Percentiles rank a stretch among this genome's conserved stretches.
These are phyloP conservation scores for Diorhabda sublineata DNA, from an alignment of 1,140 invertebrate species.

Conservation along the genomic window DNA sequence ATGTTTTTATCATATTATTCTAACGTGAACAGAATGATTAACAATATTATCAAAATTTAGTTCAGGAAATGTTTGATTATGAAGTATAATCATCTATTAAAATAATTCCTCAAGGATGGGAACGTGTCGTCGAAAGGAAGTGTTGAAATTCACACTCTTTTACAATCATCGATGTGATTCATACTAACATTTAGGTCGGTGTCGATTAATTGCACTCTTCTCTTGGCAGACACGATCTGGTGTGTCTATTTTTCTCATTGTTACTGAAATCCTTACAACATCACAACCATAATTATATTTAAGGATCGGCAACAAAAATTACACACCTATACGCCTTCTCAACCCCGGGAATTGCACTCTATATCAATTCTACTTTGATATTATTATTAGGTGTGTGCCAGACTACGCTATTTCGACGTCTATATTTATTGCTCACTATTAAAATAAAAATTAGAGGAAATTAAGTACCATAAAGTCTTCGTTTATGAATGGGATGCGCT, in stretches of 20 bases:
- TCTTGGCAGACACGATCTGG: conserved; percentile 10
- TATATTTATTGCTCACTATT: background rate
- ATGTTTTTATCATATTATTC: no score
- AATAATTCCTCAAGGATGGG: background rate
- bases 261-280: conserved; percentile 14
- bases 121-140: conserved; percentile 5
- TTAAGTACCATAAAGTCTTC: conserved; percentile 1
- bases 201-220: conserved; percentile 14
- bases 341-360: background rate
- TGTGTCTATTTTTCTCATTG: conserved; percentile 9
- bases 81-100: no score
- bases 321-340: conserved; percentile 16
- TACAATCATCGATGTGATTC: conserved; percentile 7
- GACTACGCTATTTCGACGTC: background rate
- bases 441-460: background rate
- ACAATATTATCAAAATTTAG: no score
- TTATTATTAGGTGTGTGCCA: conserved; percentile 13
- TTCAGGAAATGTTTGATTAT: no score
- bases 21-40: no score
- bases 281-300: conserved; percentile 16
- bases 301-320: conserved; percentile 17
- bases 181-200: conserved; percentile 13
- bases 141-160: conserved; percentile 10
- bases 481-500: background rate
- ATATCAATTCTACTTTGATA: conserved; percentile 1